Evolutionary conservation across 2,888 invertebrate species (phyloP), one percentile per base, ranked within the genome.

Genomic region (Eupithecia subfuscata): DNA sequence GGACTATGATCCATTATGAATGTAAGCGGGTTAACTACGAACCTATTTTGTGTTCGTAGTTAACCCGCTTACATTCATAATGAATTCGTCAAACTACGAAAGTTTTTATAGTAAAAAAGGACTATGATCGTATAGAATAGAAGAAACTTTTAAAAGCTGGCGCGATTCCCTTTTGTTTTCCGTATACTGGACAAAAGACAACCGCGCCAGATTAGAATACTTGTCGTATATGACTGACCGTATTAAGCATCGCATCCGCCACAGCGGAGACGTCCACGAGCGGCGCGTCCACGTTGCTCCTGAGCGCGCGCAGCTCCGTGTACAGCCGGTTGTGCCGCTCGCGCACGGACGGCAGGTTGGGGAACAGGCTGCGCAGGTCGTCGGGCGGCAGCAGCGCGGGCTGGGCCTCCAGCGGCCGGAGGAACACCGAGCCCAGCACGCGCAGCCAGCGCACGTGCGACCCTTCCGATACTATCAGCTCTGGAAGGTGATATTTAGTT

Each of bases 371-470:
- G 48, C 96, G 95, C 65, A 98, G 95, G 86, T 98, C 97, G 40
- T 98, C 97, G 7, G 95, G 89, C 0, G 97, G 96, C 74, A 98
- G 95, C 30, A 97, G 95, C 92, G 96, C 71, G 92, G 90, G 96
- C 73, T 96, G 96, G 0, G 85, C 78, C 83, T 96, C 93, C 85
- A 99, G 95, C 0, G 98, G 98, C 70, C 96, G 96, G 82, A 97
- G 97, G 95, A 99, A 99, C 82, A 98, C 96, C 79, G 96, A 96
- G 82, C 97, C 97, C 70, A 99, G 95, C 6, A 98, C 97, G 89
- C 97, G 97, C 82, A 99, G 95, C 93, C 98, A 98, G 74, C 98
- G 96, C 72, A 98, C 97, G 95, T 99, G 98, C 22, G 98, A 97
- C 79, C 97, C 95, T 90, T 99, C 98, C 18, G 99, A 98, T 86